Base-by-base conservation (phyloP, 2,888 invertebrate species). In the Harpalus rufipes region DNA sequence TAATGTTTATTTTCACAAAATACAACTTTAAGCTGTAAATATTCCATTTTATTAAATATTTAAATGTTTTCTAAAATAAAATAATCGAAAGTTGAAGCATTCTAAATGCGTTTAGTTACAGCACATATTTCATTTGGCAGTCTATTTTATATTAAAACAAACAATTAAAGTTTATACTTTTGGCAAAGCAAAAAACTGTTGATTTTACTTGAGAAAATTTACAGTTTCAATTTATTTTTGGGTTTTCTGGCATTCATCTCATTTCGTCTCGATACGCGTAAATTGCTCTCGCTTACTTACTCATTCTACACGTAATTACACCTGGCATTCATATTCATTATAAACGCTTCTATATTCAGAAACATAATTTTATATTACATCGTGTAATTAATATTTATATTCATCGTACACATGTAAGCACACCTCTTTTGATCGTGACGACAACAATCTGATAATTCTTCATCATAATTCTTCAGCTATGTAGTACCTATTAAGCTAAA, bases 311-410 rank as follows among this genome's bases (percentile, higher is more conserved):
- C 44, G 39, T 61, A 16, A 39, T 41, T 61, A 41, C 61, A 32
- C 59, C 16, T 59, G 39, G 39, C 59, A 79, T 79, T 39, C 79
- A 61, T 79, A 79, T 59, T 79, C 79, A 79, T 79, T 59, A 58
- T 2, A 6, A 0, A 14, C 41, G 14, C 61, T 61, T 59, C 39
- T 61, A 61, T 58, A 61, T 61, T 58, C 39, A 61, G 39, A 61
- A 16, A 25, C 59, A 61, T 79, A 79, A 79, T 41, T 79, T 32
- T 61, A 79, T 59, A 78, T 59, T 61, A 25, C 14, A 18, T 14
- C 25, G 58, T 21, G 21, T 78, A 79, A 59, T 79, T 39, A 79
- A 79, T 79, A 79, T 79, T 58, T 79, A 79, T 79, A 59, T 21
- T 8, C 32, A 14, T 41, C 61, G 41, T 32, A 61, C 79, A 61